Evolutionary conservation across 2,888 invertebrate species (phyloP).

Genomic region (Lochmaea crataegi): DNA sequence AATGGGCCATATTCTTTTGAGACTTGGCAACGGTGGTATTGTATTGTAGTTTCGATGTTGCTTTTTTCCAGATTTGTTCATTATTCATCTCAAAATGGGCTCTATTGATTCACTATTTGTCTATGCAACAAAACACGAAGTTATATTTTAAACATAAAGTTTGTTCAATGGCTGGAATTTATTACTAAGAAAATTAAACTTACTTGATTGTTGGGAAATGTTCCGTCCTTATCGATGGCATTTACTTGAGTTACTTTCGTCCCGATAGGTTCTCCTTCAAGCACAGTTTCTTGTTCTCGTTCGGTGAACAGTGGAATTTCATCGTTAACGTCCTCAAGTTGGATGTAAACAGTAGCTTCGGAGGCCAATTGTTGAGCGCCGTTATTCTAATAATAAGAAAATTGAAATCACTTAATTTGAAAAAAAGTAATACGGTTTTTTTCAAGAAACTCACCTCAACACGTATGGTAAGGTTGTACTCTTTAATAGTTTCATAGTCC

Average conservation of each 20-base stretch:
- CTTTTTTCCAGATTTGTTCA: too few relatives aligned
- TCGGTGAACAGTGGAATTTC: conserved; percentile 96
- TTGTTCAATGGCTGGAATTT: too few relatives aligned
- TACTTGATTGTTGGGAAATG: conserved; percentile 94
- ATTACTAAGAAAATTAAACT: conserved; percentile 46
- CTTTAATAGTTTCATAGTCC: conserved; percentile 94
- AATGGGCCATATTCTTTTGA: too few relatives aligned
- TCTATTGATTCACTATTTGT: too few relatives aligned
- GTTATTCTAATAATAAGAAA: conserved; percentile 81
- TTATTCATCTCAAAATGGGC: too few relatives aligned
- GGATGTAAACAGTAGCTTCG: conserved; percentile 93
- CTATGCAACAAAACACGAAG: too few relatives aligned
- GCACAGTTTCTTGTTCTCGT: conserved; percentile 93
- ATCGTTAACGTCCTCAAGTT: conserved; percentile 96
- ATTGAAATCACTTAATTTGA: neutral
- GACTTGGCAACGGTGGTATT: too few relatives aligned
- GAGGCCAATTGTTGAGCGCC: conserved; percentile 95
- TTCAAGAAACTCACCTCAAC: conserved; percentile 81
- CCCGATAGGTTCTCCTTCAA: conserved; percentile 94
- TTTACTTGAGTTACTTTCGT: conserved; percentile 96
- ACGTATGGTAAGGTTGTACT: conserved; percentile 94
- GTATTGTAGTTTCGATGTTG: too few relatives aligned
- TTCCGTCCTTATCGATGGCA: conserved; percentile 96
- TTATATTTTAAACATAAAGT: too few relatives aligned
- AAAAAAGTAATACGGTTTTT: too few relatives aligned